Percentiles rank a stretch among this genome's conserved stretches.
Evolutionary conservation across 2,113 vertebrate species (phyloP).

Genomic region (Butorides virescens): DNA sequence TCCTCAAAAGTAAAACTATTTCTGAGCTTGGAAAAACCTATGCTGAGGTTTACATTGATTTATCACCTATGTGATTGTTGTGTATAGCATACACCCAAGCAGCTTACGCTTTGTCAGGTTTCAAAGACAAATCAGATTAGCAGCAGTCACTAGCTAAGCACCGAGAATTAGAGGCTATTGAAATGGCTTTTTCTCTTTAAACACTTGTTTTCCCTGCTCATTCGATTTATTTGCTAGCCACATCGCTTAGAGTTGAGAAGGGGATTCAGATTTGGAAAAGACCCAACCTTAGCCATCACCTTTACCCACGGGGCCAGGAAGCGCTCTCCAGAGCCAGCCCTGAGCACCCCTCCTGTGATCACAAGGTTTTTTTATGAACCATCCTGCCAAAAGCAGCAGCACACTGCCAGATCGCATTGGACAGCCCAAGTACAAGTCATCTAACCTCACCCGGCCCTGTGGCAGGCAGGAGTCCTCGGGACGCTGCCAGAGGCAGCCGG

Average conservation of each 20-base stretch:
- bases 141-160: neutral
- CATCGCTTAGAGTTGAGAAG: neutral
- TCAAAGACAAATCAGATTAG: slow-evolving; percentile 32
- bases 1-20: neutral
- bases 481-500: neutral
- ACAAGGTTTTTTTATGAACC: neutral
- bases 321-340: neutral
- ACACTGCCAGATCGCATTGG: neutral
- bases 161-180: neutral
- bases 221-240: neutral
- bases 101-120: neutral
- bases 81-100: neutral
- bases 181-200: neutral
- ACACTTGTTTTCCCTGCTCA: neutral
- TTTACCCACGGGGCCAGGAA: neutral
- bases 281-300: rapidly evolving
- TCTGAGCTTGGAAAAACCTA: neutral
- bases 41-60: neutral
- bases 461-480: neutral
- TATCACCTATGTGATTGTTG: neutral
- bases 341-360: rapidly evolving
- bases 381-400: neutral
- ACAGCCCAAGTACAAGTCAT: neutral
- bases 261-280: neutral
- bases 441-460: neutral